Base-by-base conservation (phyloP, 2,113 vertebrate genomes). In the Butorides virescens region DNA sequence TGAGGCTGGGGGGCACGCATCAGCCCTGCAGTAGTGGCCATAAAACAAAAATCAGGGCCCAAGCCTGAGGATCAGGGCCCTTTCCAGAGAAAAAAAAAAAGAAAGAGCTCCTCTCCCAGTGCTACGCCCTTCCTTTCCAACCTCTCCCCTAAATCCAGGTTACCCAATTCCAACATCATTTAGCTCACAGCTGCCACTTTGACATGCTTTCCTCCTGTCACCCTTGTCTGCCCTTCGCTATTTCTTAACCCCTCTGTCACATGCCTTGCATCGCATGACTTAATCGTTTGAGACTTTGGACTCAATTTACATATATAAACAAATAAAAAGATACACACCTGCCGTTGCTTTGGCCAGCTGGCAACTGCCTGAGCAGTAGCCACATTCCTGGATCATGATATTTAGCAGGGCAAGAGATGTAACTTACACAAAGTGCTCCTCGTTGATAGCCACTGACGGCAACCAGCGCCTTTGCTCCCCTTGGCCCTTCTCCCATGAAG, bases 81-180 rank as follows among this genome's bases (percentile, higher is more conserved):
- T 92, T 83, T 61, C 83, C 67, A 76, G 59, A 37, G 17, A 2
- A 63, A 81, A 79, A 81, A 79, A 78, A 55, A 72, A 25, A 52
- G 11, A 39, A 22, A 4, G 5, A 86, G 15, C 75, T 91, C 34
- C 52, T 39, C 59, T 96, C 62, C 59, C 46, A 30, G 47, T 49
- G 72, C 92, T 84, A 88, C 86, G 1, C 92, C 94, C 88, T 96
- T 96, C 92, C 95, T 95, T 84, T 88, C 86, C 91, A 94, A 74
- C 94, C 96, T 97, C 92, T 96, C 86, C 92, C 96, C 92, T 96
- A 62, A 88, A 96, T 92, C 59, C 83, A 84, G 88, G 88, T 97
- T 97, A 77, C 94, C 68, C 83, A 95, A 91, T 91, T 95, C 59
- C 92, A 63, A 4, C 63, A 55, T 42, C 79, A 86, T 88, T 88